Conservation (phyloP, 2,113 vertebrate genomes). For the Lates calcarifer region DNA sequence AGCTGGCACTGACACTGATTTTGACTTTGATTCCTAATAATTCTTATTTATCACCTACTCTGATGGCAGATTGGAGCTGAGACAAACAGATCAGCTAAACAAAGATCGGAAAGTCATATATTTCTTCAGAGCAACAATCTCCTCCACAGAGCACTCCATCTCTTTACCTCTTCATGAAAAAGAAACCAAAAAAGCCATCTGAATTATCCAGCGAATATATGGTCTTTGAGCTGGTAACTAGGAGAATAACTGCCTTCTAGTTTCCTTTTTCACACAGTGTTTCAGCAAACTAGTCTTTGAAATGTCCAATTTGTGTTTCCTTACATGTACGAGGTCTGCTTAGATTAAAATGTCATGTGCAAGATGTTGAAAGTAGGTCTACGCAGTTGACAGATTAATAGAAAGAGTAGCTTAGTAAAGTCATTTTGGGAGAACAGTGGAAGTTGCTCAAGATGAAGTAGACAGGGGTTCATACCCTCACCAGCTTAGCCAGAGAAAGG, state of each 20-base stretch:
- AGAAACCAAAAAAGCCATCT: neutral
- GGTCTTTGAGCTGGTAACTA: slow-evolving; percentile 38
- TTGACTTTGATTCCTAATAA: too few species aligned
- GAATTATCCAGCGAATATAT: slow-evolving; percentile 38
- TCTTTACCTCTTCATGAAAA: neutral
- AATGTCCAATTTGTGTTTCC: slow-evolving; percentile 50
- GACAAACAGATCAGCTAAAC: too few species aligned
- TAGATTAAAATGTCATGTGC: slow-evolving; percentile 34
- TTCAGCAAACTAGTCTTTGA: slow-evolving; percentile 21
- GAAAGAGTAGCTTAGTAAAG: slow-evolving; percentile 23
- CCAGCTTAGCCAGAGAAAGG: slow-evolving; percentile 28
- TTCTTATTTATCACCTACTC: too few species aligned
- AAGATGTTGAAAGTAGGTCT: slow-evolving; percentile 5
- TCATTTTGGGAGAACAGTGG: slow-evolving; percentile 1
- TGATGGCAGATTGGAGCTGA: too few species aligned
- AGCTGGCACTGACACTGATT: too few species aligned
- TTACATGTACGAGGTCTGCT: slow-evolving; percentile 5
- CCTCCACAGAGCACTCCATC: neutral
- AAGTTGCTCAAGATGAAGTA: neutral
- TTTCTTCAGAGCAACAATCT: slow-evolving; percentile 2
- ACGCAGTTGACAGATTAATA: slow-evolving; percentile 10
- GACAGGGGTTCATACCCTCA: neutral
- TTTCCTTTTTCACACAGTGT: slow-evolving; percentile 29
- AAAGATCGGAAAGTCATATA: neutral
- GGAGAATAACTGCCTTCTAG: slow-evolving; percentile 38